Conservation (phyloP, 1,140 invertebrate species). For the Trypoxylus dichotomus region DNA sequence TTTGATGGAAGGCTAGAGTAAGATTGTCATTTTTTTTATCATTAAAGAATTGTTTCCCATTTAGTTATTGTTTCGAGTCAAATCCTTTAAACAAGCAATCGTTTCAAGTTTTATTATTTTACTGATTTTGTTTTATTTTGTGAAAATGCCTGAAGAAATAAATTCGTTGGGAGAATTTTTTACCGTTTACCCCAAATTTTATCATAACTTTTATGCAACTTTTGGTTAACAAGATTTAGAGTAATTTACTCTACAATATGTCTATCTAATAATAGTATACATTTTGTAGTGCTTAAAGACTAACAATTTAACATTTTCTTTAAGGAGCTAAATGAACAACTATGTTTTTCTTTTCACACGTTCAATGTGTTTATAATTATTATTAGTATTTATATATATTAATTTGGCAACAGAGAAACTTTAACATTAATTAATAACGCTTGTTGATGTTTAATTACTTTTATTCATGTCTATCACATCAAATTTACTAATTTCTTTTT, state of each 20-base stretch:
- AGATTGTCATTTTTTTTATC: conserved; percentile 42
- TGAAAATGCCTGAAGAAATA: conserved; percentile 28
- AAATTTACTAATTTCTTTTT: conserved; percentile 12
- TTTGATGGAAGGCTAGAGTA: conserved; percentile 38
- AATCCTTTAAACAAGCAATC: conserved; percentile 26
- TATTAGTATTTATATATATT: conserved; percentile 26
- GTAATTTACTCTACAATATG: conserved; percentile 50
- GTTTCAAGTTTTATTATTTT: conserved; percentile 26
- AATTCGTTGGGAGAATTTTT: conserved; percentile 7
- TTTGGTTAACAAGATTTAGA: conserved; percentile 35
- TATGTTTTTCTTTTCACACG: conserved; percentile 10
- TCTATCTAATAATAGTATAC: conserved; percentile 46
- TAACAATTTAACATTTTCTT: conserved; percentile 13
- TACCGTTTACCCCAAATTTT: neutral
- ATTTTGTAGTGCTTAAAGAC: conserved; percentile 28
- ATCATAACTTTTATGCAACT: neutral
- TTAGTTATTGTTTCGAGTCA: conserved; percentile 23
- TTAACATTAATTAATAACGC: conserved; percentile 28
- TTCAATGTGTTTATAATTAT: neutral
- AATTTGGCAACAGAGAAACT: conserved; percentile 24
- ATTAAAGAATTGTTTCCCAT: conserved; percentile 37
- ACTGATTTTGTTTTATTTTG: conserved; percentile 26
- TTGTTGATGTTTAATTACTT: conserved; percentile 3
- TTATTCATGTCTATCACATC: conserved; percentile 24
- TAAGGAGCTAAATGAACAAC: conserved; percentile 10